Evolutionary conservation across 2,113 vertebrate genomes (phyloP).

Genomic region (Gobio gobio): DNA sequence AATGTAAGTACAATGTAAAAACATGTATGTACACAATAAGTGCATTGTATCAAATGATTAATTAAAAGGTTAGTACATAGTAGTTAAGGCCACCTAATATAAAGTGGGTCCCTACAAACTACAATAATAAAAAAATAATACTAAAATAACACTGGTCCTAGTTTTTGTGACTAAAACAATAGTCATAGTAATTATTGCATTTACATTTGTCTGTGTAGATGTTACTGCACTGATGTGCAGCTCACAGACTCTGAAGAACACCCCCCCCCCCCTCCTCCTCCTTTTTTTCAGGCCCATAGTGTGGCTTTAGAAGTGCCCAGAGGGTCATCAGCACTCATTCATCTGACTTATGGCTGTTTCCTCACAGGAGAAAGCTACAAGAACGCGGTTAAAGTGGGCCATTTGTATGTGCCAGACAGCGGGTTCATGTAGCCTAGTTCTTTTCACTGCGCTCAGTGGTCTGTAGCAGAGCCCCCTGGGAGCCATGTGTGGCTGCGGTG

Average conservation of each 20-base stretch:
- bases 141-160: neutral
- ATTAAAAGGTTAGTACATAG: too few species aligned
- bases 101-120: too few species aligned
- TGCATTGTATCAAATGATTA: too few species aligned
- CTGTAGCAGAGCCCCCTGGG: conserved; percentile 56
- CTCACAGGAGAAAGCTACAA: conserved; percentile 25
- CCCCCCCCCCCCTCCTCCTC: neutral
- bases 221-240: neutral
- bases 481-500: conserved; percentile 11
- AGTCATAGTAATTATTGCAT: neutral
- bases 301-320: conserved; percentile 32
- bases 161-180: neutral
- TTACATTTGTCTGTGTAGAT: neutral
- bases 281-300: neutral
- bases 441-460: conserved; percentile 61
- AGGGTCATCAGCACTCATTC: conserved; percentile 25
- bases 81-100: too few species aligned
- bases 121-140: neutral
- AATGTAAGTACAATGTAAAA: too few species aligned
- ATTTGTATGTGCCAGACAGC: conserved; percentile 64
- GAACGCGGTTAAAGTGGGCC: conserved; percentile 47
- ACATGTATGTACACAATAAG: too few species aligned
- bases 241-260: neutral
- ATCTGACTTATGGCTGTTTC: conserved; percentile 36
- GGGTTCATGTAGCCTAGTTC: conserved; percentile 44